Base-by-base conservation (phyloP, 2,797 vertebrate species). In the Lindbergichthys nudifrons region DNA sequence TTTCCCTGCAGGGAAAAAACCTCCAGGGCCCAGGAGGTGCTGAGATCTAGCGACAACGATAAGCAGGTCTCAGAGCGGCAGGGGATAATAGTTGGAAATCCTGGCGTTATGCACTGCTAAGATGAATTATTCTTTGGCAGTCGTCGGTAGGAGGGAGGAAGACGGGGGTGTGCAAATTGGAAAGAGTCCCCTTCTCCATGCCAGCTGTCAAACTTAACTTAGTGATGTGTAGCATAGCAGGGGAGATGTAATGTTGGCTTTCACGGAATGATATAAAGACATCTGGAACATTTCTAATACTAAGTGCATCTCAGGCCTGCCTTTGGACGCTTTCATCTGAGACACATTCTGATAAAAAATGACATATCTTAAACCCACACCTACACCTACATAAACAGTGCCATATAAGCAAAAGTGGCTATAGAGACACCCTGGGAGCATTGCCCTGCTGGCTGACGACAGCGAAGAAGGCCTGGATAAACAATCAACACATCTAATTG, bases 51-150 rank as follows among this genome's bases (percentile, higher is more conserved):
- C 30, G 1, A 65, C 32, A 41, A 54, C 80, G 71, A 87, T 81
- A 69, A 80, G 62, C 60, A 51, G 78, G 58, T 77, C 42, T 65
- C 15, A 48, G 12, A 76, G 52, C 58, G 6, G 41, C 32, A 9
- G 64, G 73, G 77, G 45, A 77, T 81, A 60, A 68, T 65, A 80
- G 67, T 57, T 83, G 68, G 76, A 84, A 87, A 85, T 77, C 68
- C 74, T 79, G 78, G 69, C 15, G 42, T 77, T 74, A 70, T 48
- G 60, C 60, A 64, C 54, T 16, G 30, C 67, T 73, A 54, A 73
- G 65, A 85, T 75, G 48, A 86, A 79, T 59, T 73, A 82, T 71
- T 78, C 45, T 83, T 79, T 88, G 79, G 65, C 80, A 84, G 76
- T 19, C 2, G 2, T 15, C 48, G 58, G 73, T 62, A 43, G 23